phyloP scores from a whole-genome alignment of 2,888 invertebrate genomes.

The Meteorus colon region DNA sequence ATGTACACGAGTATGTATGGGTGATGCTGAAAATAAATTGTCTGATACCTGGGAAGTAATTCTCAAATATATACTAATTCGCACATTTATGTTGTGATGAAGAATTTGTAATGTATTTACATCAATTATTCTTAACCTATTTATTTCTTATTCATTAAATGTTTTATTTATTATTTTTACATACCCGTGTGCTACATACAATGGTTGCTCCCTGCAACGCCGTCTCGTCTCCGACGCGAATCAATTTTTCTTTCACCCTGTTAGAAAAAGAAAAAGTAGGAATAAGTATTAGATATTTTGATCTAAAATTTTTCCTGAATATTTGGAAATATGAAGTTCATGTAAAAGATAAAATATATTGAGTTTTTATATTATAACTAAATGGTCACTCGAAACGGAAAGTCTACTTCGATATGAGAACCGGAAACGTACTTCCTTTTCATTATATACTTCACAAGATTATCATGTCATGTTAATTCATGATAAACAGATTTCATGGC shows the following conservation, averaged over 20 bases:
- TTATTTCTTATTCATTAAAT: background rate
- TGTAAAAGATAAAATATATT: no score
- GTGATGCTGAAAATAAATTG: background rate
- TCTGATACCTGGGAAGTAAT: background rate
- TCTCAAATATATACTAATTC: background rate
- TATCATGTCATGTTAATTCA: slow-evolving; percentile 41
- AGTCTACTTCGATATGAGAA: background rate
- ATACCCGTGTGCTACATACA: slow-evolving; percentile 59
- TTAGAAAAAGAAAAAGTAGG: slow-evolving; percentile 36
- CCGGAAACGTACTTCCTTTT: slow-evolving; percentile 53
- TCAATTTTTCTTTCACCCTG: slow-evolving; percentile 48
- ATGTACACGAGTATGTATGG: background rate
- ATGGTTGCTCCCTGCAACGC: slow-evolving; percentile 53
- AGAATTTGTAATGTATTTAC: background rate
- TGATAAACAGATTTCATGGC: slow-evolving; percentile 10
- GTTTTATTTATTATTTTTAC: background rate
- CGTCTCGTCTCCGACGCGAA: slow-evolving; percentile 48
- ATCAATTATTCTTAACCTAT: slow-evolving; percentile 12
- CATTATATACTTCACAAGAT: slow-evolving; percentile 28
- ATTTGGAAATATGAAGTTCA: background rate
- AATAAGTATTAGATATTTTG: background rate
- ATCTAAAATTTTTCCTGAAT: background rate
- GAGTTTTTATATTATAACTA: no score
- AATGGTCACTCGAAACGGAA: slow-evolving; percentile 13
- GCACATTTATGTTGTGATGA: background rate